phyloP scores from a whole-genome alignment of 2,888 invertebrate genomes.

The Drosophila koepferae region DNA sequence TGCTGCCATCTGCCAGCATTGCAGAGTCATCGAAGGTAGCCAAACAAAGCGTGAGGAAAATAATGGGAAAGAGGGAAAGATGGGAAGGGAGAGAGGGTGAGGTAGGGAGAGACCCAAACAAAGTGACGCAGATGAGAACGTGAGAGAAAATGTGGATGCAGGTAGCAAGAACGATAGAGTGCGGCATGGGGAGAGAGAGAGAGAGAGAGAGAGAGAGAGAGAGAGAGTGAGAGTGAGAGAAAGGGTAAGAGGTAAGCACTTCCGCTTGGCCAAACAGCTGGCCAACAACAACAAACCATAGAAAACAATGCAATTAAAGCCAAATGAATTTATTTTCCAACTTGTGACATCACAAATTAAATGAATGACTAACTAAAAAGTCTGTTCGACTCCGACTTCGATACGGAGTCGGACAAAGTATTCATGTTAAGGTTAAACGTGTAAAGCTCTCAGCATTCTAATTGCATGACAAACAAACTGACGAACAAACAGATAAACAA shows the following conservation, averaged over 20 bases:
- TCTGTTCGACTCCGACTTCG: background rate
- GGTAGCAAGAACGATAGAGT: background rate
- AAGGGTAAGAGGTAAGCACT: conserved; percentile 31
- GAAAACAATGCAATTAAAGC: conserved; percentile 56
- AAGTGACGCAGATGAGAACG: background rate
- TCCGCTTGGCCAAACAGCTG: conserved; percentile 59
- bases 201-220: background rate
- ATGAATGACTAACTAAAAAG: conserved; percentile 16
- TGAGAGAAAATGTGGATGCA: conserved; percentile 1
- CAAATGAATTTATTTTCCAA: conserved; percentile 22
- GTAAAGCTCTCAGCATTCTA: conserved; percentile 56
- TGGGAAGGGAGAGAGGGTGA: background rate
- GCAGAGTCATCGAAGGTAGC: conserved; percentile 41
- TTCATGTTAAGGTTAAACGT: conserved; percentile 75
- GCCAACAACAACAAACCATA: conserved; percentile 17
- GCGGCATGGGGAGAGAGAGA: background rate
- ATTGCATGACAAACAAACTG: conserved; percentile 38
- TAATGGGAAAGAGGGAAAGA: background rate
- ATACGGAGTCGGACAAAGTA: conserved; percentile 29
- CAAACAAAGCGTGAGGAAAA: conserved; percentile 29
- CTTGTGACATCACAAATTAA: conserved; percentile 50
- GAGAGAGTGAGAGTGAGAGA: too few relatives aligned
- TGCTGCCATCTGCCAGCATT: conserved; percentile 43
- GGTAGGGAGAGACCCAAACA: background rate
- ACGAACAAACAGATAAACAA: conserved; percentile 12